phyloP scores from a whole-genome alignment of 1,140 invertebrate genomes.

The Battus philenor region DNA sequence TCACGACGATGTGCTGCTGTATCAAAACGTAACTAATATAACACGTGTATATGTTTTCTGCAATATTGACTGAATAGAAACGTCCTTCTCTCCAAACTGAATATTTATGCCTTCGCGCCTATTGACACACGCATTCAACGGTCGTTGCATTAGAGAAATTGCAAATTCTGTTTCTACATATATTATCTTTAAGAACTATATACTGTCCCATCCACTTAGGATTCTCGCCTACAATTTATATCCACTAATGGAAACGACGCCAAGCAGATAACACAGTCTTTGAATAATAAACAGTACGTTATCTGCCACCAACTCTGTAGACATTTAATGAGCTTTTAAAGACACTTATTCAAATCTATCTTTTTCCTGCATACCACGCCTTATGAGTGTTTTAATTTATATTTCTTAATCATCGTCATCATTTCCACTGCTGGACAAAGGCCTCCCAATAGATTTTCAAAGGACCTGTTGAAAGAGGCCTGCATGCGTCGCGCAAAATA shows the following conservation, averaged over 20 bases:
- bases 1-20: too few species aligned
- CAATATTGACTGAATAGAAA: background rate
- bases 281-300: slow-evolving; percentile 12
- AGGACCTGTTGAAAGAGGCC: too few species aligned
- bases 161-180: slow-evolving; percentile 10
- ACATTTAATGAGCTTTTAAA: slow-evolving; percentile 10
- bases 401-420: too few species aligned
- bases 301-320: slow-evolving; percentile 2
- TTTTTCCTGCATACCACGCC: too few species aligned
- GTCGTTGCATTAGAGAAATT: slow-evolving; percentile 1
- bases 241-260: slow-evolving; percentile 4
- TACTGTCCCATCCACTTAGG: slow-evolving; percentile 1
- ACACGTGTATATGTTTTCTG: too few species aligned
- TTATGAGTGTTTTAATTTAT: too few species aligned
- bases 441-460: too few species aligned
- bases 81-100: slow-evolving; percentile 3
- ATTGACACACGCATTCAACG: background rate
- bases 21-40: too few species aligned
- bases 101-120: background rate
- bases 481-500: too few species aligned
- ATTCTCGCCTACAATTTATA: background rate
- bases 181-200: slow-evolving; percentile 4
- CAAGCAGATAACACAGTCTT: slow-evolving; percentile 3
- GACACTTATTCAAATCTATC: too few species aligned
- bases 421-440: too few species aligned